Percentiles rank a stretch among this genome's conserved stretches.
Evolutionary conservation across 2,888 invertebrate genomes (phyloP).

Genomic region (Hydropsyche betteni): DNA sequence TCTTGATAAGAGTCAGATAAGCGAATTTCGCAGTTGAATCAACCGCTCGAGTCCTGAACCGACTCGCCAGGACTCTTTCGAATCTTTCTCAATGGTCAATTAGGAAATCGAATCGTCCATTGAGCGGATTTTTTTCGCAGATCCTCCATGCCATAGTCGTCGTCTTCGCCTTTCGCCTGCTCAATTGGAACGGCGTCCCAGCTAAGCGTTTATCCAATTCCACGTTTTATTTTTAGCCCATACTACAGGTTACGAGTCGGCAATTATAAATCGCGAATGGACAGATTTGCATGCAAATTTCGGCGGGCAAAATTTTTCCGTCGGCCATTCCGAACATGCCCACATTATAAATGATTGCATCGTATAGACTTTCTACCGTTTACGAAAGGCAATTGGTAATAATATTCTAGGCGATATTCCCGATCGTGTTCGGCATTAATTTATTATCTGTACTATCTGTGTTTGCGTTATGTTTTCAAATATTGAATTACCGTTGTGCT

Average conservation of each 20-base stretch:
- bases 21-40: too few species aligned
- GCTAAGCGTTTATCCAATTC: constrained; percentile 47
- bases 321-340: too few species aligned
- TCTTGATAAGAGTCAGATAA: too few species aligned
- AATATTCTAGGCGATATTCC: background rate
- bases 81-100: too few species aligned
- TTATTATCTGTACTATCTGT: too few species aligned
- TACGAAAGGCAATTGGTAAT: constrained; percentile 1
- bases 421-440: background rate
- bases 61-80: too few species aligned
- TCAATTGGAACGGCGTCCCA: constrained; percentile 42
- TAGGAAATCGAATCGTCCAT: background rate
- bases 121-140: constrained; percentile 22
- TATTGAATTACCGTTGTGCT: too few species aligned
- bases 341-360: too few species aligned
- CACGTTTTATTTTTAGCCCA: constrained; percentile 45
- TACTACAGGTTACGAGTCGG: constrained; percentile 30
- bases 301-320: too few species aligned
- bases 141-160: constrained; percentile 2
- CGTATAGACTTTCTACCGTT: background rate
- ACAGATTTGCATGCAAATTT: too few species aligned
- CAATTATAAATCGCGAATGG: constrained; percentile 33
- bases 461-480: too few species aligned
- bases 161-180: constrained; percentile 37
- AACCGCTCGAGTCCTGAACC: too few species aligned